These are phyloP conservation scores for Bombus terrestris DNA, from an alignment of 1,140 invertebrate genomes.

Conservation along the genomic window DNA sequence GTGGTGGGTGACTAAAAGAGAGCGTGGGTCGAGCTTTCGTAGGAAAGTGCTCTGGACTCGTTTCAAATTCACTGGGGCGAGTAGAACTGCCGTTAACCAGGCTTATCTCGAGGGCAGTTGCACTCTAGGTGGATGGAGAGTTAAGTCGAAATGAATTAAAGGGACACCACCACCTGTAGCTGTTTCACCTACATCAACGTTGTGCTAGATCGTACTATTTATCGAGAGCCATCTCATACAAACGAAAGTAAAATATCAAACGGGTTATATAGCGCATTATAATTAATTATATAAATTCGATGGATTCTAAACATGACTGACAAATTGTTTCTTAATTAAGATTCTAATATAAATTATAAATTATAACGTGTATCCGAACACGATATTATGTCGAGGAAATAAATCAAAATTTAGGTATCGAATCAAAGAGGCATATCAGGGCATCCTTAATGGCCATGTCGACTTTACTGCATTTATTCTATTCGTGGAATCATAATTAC, in stretches of 20 bases:
- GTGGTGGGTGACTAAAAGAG: constrained; percentile 6
- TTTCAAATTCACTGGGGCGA: constrained; percentile 68
- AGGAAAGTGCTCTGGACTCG: constrained; percentile 58
- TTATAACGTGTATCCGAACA: not conserved
- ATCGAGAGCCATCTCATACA: not conserved
- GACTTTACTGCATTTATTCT: constrained; percentile 1
- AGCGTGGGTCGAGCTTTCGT: constrained; percentile 53
- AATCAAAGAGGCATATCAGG: not conserved
- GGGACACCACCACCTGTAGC: constrained; percentile 71
- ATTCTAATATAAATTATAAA: not conserved
- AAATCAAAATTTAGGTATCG: not conserved
- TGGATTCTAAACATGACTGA: too few relatives aligned
- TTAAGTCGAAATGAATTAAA: constrained; percentile 73
- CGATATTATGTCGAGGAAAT: not conserved
- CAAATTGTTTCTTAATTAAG: not conserved
- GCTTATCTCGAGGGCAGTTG: constrained; percentile 59
- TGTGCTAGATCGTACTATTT: not conserved
- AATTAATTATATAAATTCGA: not conserved
- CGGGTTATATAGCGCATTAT: not conserved
- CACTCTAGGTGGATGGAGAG: constrained; percentile 15
- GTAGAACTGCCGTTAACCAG: constrained; percentile 57
- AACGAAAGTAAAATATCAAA: not conserved
- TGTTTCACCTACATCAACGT: not conserved
- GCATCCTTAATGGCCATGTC: not conserved
- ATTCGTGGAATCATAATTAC: constrained; percentile 36